Evolutionary conservation across 2,888 invertebrate species (phyloP).

Genomic region (Neocrepidodera transversa): DNA sequence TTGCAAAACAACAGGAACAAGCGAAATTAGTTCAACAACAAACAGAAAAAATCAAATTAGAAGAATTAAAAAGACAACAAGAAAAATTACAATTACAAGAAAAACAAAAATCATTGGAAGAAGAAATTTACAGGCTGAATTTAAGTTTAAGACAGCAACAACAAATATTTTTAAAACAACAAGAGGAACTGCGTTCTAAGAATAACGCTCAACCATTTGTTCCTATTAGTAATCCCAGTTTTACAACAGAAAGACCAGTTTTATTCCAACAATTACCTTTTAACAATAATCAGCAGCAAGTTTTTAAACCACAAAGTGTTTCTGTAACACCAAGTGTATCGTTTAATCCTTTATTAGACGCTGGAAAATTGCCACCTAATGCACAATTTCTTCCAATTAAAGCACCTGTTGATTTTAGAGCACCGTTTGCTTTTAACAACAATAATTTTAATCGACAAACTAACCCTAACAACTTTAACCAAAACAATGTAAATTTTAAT

Average conservation of each 20-base stretch:
- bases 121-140: constrained; percentile 70
- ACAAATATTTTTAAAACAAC: constrained; percentile 51
- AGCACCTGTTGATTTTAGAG: constrained; percentile 51
- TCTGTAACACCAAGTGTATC: constrained; percentile 60
- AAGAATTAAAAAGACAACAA: constrained; percentile 28
- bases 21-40: constrained; percentile 37
- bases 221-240: constrained; percentile 41
- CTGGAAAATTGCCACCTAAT: constrained; percentile 54
- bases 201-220: constrained; percentile 56
- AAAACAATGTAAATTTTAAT: constrained; percentile 30
- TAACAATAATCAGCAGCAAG: not conserved
- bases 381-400: constrained; percentile 57
- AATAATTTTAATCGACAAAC: constrained; percentile 12
- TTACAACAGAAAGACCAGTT: constrained; percentile 1
- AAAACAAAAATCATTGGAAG: constrained; percentile 73
- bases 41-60: constrained; percentile 40
- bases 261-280: constrained; percentile 22
- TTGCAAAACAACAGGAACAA: constrained; percentile 25
- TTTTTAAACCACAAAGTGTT: constrained; percentile 1
- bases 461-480: constrained; percentile 34
- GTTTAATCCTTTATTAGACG: constrained; percentile 52
- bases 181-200: constrained; percentile 63
- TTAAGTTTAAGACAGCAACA: constrained; percentile 63
- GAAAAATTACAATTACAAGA: constrained; percentile 29
- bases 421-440: constrained; percentile 41